Evolutionary conservation across 92 coral and sea anemone genomes (phyloP).

Genomic region (Montipora capitata): DNA sequence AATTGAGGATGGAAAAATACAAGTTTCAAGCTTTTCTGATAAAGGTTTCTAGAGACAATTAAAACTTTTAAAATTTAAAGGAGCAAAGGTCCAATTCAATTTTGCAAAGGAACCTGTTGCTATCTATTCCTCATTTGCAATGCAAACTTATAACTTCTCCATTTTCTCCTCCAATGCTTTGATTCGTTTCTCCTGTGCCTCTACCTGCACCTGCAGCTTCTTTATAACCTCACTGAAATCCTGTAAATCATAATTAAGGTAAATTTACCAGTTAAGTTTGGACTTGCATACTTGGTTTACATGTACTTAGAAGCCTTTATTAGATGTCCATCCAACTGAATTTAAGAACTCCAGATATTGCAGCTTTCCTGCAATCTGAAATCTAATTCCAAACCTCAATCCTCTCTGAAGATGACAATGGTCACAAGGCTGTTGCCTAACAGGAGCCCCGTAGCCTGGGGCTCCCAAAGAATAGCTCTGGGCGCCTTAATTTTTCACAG

Average conservation of each 20-base stretch:
- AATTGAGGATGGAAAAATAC: conserved; percentile 40
- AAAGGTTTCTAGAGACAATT: background rate
- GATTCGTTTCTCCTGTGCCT: conserved; percentile 70
- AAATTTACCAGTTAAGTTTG: background rate
- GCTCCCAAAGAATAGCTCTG: too few relatives aligned
- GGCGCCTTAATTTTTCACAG: too few relatives aligned
- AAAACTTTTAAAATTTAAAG: conserved; percentile 12
- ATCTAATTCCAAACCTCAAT: too few relatives aligned
- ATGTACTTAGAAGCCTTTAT: too few relatives aligned
- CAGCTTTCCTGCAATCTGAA: too few relatives aligned
- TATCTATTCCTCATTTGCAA: background rate
- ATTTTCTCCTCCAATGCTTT: conserved; percentile 57
- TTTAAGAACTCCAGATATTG: too few relatives aligned
- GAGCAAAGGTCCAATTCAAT: background rate
- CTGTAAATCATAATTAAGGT: conserved; percentile 31
- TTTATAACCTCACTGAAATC: conserved; percentile 75
- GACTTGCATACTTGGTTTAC: too few relatives aligned
- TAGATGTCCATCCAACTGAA: too few relatives aligned
- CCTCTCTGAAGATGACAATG: too few relatives aligned
- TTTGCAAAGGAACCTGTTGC: background rate
- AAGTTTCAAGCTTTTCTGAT: conserved; percentile 3
- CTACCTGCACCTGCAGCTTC: conserved; percentile 70
- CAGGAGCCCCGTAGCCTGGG: too few relatives aligned
- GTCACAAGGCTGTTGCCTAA: too few relatives aligned
- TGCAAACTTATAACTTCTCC: background rate